Evolutionary conservation across 2,888 invertebrate genomes (phyloP).

Genomic region (Troides oblongomaculatus): DNA sequence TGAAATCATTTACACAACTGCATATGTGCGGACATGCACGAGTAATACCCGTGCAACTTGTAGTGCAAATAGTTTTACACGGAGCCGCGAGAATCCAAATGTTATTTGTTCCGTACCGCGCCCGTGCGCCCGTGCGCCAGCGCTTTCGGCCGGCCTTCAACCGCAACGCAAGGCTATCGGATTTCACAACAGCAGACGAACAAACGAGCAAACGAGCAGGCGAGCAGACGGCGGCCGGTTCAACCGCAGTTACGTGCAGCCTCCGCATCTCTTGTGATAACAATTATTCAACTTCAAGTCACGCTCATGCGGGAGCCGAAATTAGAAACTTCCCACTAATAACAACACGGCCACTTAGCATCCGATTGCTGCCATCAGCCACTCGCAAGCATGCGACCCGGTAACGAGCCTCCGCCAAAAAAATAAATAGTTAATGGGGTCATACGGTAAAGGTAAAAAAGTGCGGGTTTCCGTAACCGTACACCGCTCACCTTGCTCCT

Average conservation of each 20-base stretch:
- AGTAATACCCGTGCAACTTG: too few species aligned
- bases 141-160: conserved; percentile 60
- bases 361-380: conserved; percentile 1
- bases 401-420: conserved; percentile 54
- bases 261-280: background rate
- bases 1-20: too few species aligned
- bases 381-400: conserved; percentile 56
- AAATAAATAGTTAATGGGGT: conserved; percentile 62
- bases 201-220: conserved; percentile 43
- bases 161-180: conserved; percentile 65
- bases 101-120: conserved; percentile 49
- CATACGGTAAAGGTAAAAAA: conserved; percentile 59
- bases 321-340: background rate
- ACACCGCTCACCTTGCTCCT: conserved; percentile 72
- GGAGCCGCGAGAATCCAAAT: too few species aligned
- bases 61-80: too few species aligned
- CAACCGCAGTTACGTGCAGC: conserved; percentile 44
- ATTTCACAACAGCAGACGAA: conserved; percentile 68
- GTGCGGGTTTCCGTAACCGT: conserved; percentile 74
- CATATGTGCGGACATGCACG: too few species aligned
- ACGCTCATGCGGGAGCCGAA: background rate
- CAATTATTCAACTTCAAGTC: background rate
- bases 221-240: conserved; percentile 35
- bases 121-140: conserved; percentile 34
- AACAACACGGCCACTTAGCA: conserved; percentile 10